phyloP scores from a whole-genome alignment of 2,797 vertebrate genomes.

The Gallinago stenura region DNA sequence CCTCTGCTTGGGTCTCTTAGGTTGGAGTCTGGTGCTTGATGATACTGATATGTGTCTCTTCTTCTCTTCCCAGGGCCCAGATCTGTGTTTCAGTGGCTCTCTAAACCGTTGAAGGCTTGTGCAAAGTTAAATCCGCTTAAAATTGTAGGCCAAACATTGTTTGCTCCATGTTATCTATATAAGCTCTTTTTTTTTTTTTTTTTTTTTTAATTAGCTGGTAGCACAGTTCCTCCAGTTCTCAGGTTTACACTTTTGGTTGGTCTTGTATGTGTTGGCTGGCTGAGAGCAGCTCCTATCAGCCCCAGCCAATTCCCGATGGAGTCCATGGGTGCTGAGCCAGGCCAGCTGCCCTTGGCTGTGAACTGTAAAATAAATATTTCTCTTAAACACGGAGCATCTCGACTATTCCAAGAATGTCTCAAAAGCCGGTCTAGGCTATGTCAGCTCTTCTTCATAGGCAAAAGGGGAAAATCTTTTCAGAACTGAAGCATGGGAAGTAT shows the following conservation, averaged over 20 bases:
- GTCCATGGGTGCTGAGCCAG: conserved; percentile 27
- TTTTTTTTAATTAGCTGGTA: neutral
- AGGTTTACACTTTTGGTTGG: neutral
- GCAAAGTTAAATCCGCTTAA: neutral
- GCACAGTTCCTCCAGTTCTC: neutral
- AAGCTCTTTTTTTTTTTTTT: neutral
- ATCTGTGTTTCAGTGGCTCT: neutral
- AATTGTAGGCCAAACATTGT: neutral
- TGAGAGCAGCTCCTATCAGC: neutral
- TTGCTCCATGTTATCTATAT: neutral
- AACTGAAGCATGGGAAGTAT: conserved; percentile 54
- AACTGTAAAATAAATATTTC: conserved; percentile 58
- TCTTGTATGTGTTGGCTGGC: neutral
- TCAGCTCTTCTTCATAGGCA: conserved; percentile 54
- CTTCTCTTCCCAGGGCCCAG: neutral
- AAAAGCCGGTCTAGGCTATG: neutral
- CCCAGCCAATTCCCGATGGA: neutral
- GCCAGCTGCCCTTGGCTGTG: conserved; percentile 63
- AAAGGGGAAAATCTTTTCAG: conserved; percentile 60
- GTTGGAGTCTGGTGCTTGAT: neutral
- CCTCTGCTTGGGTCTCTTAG: neutral
- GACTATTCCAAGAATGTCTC: conserved; percentile 59
- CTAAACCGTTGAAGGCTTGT: neutral
- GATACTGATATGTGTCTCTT: neutral
- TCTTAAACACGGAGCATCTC: conserved; percentile 11